Percentiles rank a stretch among this genome's conserved stretches.
Evolutionary conservation across 2,888 invertebrate species (phyloP).

Genomic region (Camponotus fellah): DNA sequence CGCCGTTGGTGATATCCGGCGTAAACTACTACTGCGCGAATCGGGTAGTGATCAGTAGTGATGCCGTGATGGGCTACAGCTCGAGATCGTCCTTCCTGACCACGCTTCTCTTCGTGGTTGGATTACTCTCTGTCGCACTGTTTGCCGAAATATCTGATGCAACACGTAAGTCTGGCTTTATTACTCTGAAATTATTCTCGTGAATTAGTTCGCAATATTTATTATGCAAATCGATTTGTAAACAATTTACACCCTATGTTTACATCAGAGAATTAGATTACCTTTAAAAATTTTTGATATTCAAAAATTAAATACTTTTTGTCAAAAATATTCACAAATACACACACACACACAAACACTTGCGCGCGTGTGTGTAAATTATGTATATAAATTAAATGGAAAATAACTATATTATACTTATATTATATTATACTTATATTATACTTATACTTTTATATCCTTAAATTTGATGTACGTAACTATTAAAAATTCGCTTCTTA

Average conservation of each 20-base stretch:
- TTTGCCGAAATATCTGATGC: constrained; percentile 77
- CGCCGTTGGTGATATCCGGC: constrained; percentile 49
- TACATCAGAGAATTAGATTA: not conserved
- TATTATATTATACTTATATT: not conserved
- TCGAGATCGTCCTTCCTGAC: constrained; percentile 79
- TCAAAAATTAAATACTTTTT: not conserved
- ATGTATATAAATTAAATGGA: not conserved
- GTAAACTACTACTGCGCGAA: constrained; percentile 72
- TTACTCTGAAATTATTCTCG: not conserved
- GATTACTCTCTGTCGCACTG: constrained; percentile 77
- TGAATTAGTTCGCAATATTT: not conserved
- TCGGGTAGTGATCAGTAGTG: constrained; percentile 74
- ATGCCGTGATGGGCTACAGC: constrained; percentile 84
- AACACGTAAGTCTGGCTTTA: constrained; percentile 77
- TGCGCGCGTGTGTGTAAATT: too few species aligned
- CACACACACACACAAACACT: too few species aligned
- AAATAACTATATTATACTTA: not conserved
- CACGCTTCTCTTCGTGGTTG: constrained; percentile 80
- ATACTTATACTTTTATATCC: not conserved
- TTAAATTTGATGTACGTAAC: not conserved
- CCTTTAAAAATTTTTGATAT: not conserved
- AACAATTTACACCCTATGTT: not conserved
- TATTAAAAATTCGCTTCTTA: not conserved
- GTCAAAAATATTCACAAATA: not conserved
- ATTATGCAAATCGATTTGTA: not conserved